Base-by-base conservation (phyloP, 2,888 invertebrate species). In the Microctonus aethiopoides region DNA sequence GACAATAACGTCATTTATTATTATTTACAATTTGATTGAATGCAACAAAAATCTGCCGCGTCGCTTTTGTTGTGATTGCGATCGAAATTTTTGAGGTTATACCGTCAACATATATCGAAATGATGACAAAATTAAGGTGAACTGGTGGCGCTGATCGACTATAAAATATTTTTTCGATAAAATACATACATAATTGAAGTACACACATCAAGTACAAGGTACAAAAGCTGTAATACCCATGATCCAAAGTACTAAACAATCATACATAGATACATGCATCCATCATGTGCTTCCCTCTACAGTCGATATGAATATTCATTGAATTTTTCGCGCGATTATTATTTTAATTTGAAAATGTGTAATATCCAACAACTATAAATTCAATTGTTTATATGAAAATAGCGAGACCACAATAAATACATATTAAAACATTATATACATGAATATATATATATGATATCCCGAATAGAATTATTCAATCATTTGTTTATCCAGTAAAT, bases 21-120 rank as follows among this genome's bases (percentile, higher is more conserved):
- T 60, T 64, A 67, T 60, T 11, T 20, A 39, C 52, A 69, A 69
- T 69, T 34, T n/a, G 16, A 57, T 34, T 32, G 2, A 52, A 51
- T 36, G 34, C 79, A 76, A 81, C 77, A 81, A 80, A 79, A 79
- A 74, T 79, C 75, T 73, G 76, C 75, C 78, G 80, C 80, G 83
- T 83, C 83, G 78, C 78, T 81, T 83, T 83, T 81, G 83, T 83
- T 83, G 80, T 83, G 82, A 82, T 83, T 83, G 32, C 57, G 32
- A 57, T 57, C 57, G n/a, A 29, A 32, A 57, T n/a, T 16, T 57
- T 16, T 57, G 34, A 57, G 57, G 57, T 57, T 57, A 57, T 57
- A 34, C 46, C 46, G 46, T 46, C 46, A 46, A 46, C 46, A 46
- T 20, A 46, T 46, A 46, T 46, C 16, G 46, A 46, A 46, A 46